Conservation (phyloP, 2,113 vertebrate species). For the Phaetusa simplex region DNA sequence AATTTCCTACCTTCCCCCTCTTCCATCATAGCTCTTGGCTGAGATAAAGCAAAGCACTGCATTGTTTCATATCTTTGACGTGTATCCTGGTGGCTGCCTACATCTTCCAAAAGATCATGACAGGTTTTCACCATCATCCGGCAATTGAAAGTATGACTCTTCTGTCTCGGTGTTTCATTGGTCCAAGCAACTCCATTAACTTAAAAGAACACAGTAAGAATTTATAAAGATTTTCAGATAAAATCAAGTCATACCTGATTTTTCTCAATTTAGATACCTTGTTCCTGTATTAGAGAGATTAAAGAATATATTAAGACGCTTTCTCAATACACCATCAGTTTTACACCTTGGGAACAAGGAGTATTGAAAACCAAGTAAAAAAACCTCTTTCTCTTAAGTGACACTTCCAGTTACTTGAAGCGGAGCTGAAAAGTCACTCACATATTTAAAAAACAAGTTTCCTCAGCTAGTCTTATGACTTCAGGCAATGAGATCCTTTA, state of each 20-base stretch:
- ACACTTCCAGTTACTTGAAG: neutral
- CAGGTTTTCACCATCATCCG: constrained; percentile 90
- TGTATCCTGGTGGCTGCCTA: constrained; percentile 69
- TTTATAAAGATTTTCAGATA: neutral
- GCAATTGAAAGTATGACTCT: constrained; percentile 96
- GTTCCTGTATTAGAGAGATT: neutral
- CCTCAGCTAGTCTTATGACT: neutral
- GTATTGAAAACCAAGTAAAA: neutral
- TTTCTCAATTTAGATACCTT: neutral
- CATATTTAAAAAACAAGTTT: neutral
- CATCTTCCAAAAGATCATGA: constrained; percentile 82
- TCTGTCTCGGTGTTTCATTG: constrained; percentile 88
- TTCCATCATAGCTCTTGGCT: constrained; percentile 96
- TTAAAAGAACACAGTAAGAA: constrained; percentile 17
- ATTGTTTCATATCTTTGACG: constrained; percentile 93
- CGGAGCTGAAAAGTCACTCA: neutral
- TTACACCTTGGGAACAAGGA: neutral
- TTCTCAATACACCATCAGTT: neutral
- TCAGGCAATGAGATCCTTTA: neutral
- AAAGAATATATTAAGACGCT: neutral
- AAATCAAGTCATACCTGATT: neutral
- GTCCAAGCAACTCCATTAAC: constrained; percentile 91
- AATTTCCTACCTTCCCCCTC: constrained; percentile 91
- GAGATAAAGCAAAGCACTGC: constrained; percentile 98
- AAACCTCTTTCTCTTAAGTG: neutral